Conservation (phyloP, 2,113 vertebrate genomes). For the Bambusicola thoracicus region DNA sequence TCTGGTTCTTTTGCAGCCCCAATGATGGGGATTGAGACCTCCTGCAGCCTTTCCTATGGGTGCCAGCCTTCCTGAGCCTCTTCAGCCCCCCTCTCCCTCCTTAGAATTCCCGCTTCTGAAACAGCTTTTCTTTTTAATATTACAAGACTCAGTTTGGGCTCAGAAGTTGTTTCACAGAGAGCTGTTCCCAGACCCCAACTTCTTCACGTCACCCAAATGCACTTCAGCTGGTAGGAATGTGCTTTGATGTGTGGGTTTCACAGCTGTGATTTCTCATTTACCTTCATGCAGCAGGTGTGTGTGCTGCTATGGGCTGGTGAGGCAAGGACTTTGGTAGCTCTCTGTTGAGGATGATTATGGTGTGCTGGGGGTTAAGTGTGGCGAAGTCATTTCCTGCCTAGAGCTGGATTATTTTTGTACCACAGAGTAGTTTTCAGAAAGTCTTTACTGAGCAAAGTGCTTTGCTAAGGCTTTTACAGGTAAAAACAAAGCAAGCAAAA, state of each 20-base stretch:
- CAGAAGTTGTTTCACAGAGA: not conserved
- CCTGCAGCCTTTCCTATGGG: not conserved
- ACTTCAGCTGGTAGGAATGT: not conserved
- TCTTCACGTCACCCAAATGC: accelerated
- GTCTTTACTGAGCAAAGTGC: slow-evolving; percentile 47
- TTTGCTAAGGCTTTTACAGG: slow-evolving; percentile 53
- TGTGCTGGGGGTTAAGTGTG: not conserved
- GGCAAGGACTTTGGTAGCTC: not conserved
- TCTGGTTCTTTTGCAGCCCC: not conserved
- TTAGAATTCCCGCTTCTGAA: not conserved
- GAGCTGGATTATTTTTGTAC: slow-evolving; percentile 37
- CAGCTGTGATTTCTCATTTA: not conserved
- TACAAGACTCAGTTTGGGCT: accelerated
- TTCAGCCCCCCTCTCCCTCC: not conserved
- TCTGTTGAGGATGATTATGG: not conserved
- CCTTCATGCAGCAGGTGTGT: not conserved
- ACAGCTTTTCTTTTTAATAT: not conserved
- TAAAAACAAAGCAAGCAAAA: slow-evolving; percentile 30
- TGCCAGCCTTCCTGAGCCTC: not conserved
- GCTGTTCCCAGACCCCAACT: not conserved
- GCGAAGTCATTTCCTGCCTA: slow-evolving; percentile 4
- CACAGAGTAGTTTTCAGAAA: not conserved
- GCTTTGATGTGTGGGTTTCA: not conserved
- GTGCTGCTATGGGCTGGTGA: not conserved
- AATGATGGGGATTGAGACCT: not conserved